Evolutionary conservation across 2,888 invertebrate species (phyloP), one percentile per base, ranked within the genome.

Genomic region (Crossocerus cetratus): DNA sequence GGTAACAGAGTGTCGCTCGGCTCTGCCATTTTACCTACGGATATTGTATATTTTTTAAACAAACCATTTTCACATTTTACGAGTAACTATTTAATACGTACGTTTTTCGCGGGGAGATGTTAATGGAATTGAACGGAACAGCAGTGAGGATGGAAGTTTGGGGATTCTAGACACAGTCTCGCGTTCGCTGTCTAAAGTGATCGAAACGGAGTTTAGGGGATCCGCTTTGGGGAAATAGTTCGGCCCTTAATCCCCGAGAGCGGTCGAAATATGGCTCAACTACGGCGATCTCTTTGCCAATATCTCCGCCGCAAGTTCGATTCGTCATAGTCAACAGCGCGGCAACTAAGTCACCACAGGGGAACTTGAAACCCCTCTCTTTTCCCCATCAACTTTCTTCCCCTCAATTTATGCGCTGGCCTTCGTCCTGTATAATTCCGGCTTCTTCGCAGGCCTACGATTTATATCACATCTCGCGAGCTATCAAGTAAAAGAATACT

Each of bases 291-390:
- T 32, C 32, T 32, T 32, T 32, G 32, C 32, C 32, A 32, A 32
- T 32, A 32, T 32, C 32, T 32, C 8, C 32, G 32, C 32, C 32
- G 56, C 66, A 56, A 70, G 68, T 66, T 63, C 70, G 72, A 75
- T 75, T 74, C 70, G 60, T 55, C 74, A 69, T 60, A 66, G 66
- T 63, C 59, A 56, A 44, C 16, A 22, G 58, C n/a, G 45, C 60
- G 44, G 65, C 65, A 77, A 72, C 61, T 64, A 72, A 77, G 74
- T 72, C 77, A 72, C 74, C 77, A 72, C 57, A 20, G 45, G 16
- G 56, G 65, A 69, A 81, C 76, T 74, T 81, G 75, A 81, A 77
- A 77, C 76, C 44, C 54, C 56, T 56, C 62, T 60, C 63, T 73
- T 58, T 62, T 49, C 57, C 65, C 67, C 64, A 54, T 62, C 45